Evolutionary conservation across 2,888 invertebrate genomes (phyloP).

Genomic region (Sthenelais limicola): DNA sequence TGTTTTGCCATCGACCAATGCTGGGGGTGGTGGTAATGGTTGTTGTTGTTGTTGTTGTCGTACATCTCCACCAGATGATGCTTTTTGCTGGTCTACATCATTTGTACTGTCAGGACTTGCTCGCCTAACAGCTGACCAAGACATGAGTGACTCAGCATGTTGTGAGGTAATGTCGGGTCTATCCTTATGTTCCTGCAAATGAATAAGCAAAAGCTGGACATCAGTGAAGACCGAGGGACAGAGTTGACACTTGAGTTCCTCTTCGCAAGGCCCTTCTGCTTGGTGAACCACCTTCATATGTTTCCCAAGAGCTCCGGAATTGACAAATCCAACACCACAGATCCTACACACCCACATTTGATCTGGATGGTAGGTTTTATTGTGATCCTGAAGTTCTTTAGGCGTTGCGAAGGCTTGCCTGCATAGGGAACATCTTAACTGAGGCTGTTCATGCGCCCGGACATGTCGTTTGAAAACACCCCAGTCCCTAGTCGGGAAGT

Average conservation of each 20-base stretch:
- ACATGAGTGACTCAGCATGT: neutral
- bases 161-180: conserved; percentile 8
- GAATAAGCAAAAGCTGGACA: neutral
- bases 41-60: too few species aligned
- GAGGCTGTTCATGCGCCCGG: conserved; percentile 41
- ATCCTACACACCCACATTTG: conserved; percentile 21
- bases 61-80: neutral
- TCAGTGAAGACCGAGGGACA: conserved; percentile 32
- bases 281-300: conserved; percentile 37
- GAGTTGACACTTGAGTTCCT: conserved; percentile 22
- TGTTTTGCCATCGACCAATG: neutral
- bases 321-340: conserved; percentile 21
- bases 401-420: conserved; percentile 22
- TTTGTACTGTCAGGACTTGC: conserved; percentile 41
- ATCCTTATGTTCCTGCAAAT: conserved; percentile 34
- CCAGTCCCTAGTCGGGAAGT: conserved; percentile 49
- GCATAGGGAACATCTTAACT: conserved; percentile 29
- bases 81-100: conserved; percentile 7
- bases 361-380: conserved; percentile 39
- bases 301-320: conserved; percentile 28
- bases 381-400: conserved; percentile 29
- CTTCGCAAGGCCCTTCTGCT: neutral
- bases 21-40: neutral
- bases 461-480: conserved; percentile 45
- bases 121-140: conserved; percentile 1